Evolutionary conservation across 2,888 invertebrate genomes (phyloP), one percentile per base, ranked within the genome.

Genomic region (Hetaerina titia): DNA sequence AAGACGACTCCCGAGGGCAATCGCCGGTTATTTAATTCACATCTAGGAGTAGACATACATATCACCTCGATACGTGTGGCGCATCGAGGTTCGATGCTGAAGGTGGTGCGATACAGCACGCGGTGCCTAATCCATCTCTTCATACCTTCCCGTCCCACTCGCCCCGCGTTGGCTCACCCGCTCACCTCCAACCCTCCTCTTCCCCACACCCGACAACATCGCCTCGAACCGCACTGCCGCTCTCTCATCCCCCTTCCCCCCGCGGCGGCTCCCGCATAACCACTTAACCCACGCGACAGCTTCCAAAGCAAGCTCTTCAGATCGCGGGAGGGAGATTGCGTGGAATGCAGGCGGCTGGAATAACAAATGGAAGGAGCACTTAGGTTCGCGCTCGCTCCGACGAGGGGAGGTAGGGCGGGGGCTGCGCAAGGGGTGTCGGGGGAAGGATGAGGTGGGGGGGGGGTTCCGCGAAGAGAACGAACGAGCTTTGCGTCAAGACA

Each of bases 281-380:
- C 81, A 81, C 81, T 81, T 81, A 81, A 81, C 81, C 81, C 15
- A 31, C 31, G 25, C 31, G 81, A 81, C 81, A 81, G 81, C 81
- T 81, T 81, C 81, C 9, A 81, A 81, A 81, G 81, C 81, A 81
- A 81, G 81, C 81, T 25, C 22, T n/a, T 31, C 81, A 31, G 31
- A 81, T 81, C 81, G 25, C 31, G 31, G 25, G 31, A 11, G 81
- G 81, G 81, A 81, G 81, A 31, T 81, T 81, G 81, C 81, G 31
- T 31, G 81, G 81, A 31, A 31, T 22, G 81, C 81, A 81, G 31
- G 81, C 81, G 81, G 81, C 81, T 81, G 81, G 25, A 81, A 81
- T 81, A 81, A 81, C 31, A 81, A 81, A 81, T 81, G 81, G 81
- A 31, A 81, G 81, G 25, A 31, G 81, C 81, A 81, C 81, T 81